These are phyloP conservation scores for Menura novaehollandiae DNA, from an alignment of 2,113 vertebrate species.

Conservation along the genomic window DNA sequence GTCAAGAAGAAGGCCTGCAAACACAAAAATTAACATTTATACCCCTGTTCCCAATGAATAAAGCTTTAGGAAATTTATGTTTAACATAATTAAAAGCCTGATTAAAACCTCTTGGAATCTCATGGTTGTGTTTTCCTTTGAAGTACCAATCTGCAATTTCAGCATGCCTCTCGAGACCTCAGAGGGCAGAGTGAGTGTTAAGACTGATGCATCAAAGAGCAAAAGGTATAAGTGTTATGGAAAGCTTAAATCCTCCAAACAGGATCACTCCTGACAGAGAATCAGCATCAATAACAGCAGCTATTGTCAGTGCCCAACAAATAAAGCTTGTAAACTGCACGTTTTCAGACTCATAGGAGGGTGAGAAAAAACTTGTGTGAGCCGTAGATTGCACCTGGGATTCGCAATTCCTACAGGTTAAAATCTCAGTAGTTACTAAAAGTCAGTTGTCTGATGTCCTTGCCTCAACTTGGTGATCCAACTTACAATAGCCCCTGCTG, in stretches of 20 bases:
- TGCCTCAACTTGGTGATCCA: neutral
- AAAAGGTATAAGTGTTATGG: neutral
- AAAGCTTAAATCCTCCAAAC: neutral
- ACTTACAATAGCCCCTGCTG: neutral
- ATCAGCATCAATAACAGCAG: neutral
- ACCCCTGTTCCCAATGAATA: neutral
- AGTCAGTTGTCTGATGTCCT: neutral
- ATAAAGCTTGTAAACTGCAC: neutral
- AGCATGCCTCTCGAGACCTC: neutral
- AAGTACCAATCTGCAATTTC: neutral
- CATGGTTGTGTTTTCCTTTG: neutral
- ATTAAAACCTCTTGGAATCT: neutral
- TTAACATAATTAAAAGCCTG: neutral
- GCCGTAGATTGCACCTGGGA: neutral
- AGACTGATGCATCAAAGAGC: neutral
- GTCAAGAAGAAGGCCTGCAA: neutral
- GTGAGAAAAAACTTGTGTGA: neutral
- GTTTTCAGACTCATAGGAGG: neutral
- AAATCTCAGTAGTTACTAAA: neutral
- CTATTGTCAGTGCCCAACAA: neutral
- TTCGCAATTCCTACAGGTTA: neutral
- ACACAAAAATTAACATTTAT: neutral
- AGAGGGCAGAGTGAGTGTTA: neutral
- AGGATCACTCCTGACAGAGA: neutral
- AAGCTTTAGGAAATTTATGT: neutral